Conservation (phyloP, 2,797 vertebrate genomes). For the Craterocephalus amniculus region DNA sequence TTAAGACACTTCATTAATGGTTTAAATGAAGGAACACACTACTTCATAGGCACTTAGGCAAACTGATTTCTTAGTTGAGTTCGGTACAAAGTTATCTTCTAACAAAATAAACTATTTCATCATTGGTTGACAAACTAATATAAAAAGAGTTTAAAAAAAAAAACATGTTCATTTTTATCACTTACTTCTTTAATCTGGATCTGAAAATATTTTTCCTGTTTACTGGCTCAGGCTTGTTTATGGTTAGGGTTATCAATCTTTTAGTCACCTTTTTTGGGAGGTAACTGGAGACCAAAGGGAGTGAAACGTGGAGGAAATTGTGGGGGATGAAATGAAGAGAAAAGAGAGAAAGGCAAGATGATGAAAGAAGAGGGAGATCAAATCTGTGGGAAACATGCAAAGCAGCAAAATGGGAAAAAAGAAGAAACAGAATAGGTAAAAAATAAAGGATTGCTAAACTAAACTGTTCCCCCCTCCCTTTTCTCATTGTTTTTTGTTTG, state of each 20-base stretch:
- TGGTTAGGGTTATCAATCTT: conserved; percentile 33
- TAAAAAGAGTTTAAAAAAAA: neutral
- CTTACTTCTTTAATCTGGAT: conserved; percentile 11
- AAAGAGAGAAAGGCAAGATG: conserved; percentile 27
- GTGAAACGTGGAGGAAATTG: conserved; percentile 37
- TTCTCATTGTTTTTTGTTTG: conserved; percentile 34
- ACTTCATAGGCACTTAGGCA: no score
- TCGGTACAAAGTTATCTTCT: no score
- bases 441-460: conserved; percentile 5
- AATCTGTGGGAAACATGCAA: conserved; percentile 14
- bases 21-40: neutral
- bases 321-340: conserved; percentile 49
- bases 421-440: neutral
- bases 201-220: conserved; percentile 30
- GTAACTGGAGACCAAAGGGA: conserved; percentile 24
- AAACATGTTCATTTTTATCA: neutral
- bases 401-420: conserved; percentile 3
- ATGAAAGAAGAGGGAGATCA: conserved; percentile 23
- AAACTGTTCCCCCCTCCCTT: conserved; percentile 1
- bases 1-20: conserved; percentile 6
- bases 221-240: conserved; percentile 25
- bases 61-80: no score
- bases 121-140: neutral
- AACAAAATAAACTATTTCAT: no score
- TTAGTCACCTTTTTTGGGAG: conserved; percentile 44